A percentile compares a stretch with the other conserved stretches of the same genome.
These are phyloP conservation scores for Sceloporus tristichus DNA, from an alignment of 2,113 vertebrate species.

Conservation along the genomic window DNA sequence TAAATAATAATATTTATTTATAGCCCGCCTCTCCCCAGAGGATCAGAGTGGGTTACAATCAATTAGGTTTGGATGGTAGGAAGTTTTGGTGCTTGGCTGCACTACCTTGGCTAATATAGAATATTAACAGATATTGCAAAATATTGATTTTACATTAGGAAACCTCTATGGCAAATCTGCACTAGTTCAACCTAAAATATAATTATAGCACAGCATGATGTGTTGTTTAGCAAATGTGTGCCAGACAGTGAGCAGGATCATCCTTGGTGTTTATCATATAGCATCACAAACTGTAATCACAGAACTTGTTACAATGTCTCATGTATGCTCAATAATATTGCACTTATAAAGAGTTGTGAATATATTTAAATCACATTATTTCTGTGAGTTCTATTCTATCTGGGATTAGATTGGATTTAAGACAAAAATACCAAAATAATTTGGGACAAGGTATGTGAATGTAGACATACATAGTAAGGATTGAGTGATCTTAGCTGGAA, in stretches of 20 bases:
- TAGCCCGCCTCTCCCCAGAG: too few relatives aligned
- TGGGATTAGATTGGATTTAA: too few relatives aligned
- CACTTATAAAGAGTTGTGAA: neutral
- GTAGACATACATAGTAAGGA: neutral
- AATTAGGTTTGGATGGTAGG: too few relatives aligned
- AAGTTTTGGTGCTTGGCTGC: neutral
- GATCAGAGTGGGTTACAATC: too few relatives aligned
- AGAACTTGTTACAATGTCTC: neutral
- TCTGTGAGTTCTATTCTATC: too few relatives aligned
- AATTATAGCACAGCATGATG: neutral
- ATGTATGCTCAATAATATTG: neutral
- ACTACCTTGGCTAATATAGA: neutral
- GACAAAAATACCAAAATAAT: neutral
- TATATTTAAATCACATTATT: too few relatives aligned
- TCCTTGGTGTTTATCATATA: neutral
- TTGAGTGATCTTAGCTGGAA: neutral
- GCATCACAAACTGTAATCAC: neutral
- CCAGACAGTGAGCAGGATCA: neutral
- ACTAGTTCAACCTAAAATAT: neutral
- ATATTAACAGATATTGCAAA: too few relatives aligned
- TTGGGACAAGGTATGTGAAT: neutral
- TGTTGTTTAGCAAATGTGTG: neutral
- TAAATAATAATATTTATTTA: too few relatives aligned
- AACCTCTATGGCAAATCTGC: neutral
- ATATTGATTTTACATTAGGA: neutral